Base-by-base conservation (phyloP, 2,797 vertebrate species). In the Pipistrellus pipistrellus region DNA sequence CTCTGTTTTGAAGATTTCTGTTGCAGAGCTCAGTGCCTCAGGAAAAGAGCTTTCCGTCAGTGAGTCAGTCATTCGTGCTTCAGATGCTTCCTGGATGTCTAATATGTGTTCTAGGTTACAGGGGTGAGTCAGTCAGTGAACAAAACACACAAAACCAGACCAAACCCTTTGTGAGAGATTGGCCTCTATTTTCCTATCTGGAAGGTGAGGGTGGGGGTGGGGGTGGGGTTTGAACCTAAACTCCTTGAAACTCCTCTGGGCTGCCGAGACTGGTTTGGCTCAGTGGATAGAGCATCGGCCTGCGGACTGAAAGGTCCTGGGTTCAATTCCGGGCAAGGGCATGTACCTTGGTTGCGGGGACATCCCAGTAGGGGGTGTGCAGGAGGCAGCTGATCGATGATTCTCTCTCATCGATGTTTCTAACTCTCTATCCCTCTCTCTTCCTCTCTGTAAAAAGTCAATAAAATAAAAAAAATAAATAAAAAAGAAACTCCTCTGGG, bases 151-250 rank as follows among this genome's bases (percentile, higher is more conserved):
- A 14, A 51, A 86, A 71, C 76, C 23, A 68, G 51, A 88, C 32
- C 27, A 88, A 69, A 53, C 30, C 20, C 6, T 76, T 66, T 30
- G 23, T n/a, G 35, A 5, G 12, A 69, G 35, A 25, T 15, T 20
- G 30, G 69, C 46, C 71, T 92, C 51, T 7, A 46, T 92, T 84
- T 95, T 72, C 72, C 59, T 23, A 25, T 35, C 69, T 92, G 71
- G 59, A 88, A 94, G 80, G 21, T 53, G 51, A 41, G 38, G 62
- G 25, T 44, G 44, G 44, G 44, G 17, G 17, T 5, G 15, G 51
- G 51, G 15, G 46, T 3, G 46, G 5, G 15, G n/a, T 3, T 12
- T 0, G 46, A 41, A n/a, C 55, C 38, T 18, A 27, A 53, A 21
- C 48, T 68, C 76, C n/a, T n/a, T 30, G 57, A 69, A 57, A 4